A percentile compares a stretch with the other conserved stretches of the same genome.
Evolutionary conservation across 2,888 invertebrate genomes (phyloP).

Genomic region (Athalia rosae): DNA sequence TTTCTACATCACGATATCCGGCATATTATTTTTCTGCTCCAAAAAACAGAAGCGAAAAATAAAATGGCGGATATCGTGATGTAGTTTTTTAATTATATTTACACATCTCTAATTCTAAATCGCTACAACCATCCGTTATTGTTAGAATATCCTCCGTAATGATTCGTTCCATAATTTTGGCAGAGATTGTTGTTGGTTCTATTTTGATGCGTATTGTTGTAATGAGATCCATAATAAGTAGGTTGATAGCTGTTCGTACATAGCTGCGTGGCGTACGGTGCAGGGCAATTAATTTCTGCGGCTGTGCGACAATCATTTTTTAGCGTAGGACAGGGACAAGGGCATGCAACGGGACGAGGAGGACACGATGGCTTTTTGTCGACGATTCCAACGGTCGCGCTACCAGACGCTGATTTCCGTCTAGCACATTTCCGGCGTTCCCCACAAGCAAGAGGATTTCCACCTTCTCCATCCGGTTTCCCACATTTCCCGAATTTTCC

Average conservation of each 20-base stretch:
- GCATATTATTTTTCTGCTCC: too few species aligned
- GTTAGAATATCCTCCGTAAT: neutral
- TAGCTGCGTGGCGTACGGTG: neutral
- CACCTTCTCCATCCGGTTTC: conserved; percentile 35
- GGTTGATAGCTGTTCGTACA: too few species aligned
- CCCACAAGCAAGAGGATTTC: conserved; percentile 16
- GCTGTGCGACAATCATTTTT: neutral
- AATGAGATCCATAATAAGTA: too few species aligned
- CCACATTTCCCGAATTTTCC: conserved; percentile 34
- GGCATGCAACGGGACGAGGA: neutral
- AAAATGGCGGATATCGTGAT: too few species aligned
- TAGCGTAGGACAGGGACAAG: conserved; percentile 4
- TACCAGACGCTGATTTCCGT: conserved; percentile 24
- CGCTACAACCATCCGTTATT: too few species aligned
- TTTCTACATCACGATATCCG: too few species aligned
- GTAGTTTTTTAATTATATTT: too few species aligned
- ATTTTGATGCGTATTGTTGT: neutral
- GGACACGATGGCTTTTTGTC: conserved; percentile 3
- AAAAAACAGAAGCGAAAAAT: too few species aligned
- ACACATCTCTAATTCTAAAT: too few species aligned
- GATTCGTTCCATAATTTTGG: neutral
- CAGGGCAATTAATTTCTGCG: neutral
- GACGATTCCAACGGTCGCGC: conserved; percentile 36
- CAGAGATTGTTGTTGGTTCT: neutral
- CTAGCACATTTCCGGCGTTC: conserved; percentile 32